Percentiles rank a stretch among this genome's conserved stretches.
Conservation (phyloP, 1,140 invertebrate species). For the Thaumatotibia leucotreta region DNA sequence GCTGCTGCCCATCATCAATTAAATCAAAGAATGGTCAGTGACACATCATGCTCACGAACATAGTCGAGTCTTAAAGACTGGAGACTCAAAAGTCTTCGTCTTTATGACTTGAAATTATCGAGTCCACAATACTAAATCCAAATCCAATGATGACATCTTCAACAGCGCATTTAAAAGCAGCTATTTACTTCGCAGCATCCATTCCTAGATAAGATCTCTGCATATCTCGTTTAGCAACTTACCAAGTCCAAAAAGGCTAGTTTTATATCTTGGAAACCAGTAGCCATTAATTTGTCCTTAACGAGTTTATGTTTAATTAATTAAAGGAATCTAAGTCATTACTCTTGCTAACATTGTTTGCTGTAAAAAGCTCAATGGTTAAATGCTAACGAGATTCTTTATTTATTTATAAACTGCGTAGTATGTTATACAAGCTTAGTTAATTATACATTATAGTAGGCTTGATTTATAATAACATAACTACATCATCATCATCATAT, state of each 20-base stretch:
- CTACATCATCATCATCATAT: too few relatives aligned
- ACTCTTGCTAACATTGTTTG: background rate
- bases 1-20: too few relatives aligned
- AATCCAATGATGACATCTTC: background rate
- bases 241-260: background rate
- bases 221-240: background rate
- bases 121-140: too few relatives aligned
- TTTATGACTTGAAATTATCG: too few relatives aligned
- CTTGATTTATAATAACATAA: too few relatives aligned
- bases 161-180: too few relatives aligned
- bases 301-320: slow-evolving; percentile 5
- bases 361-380: background rate
- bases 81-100: too few relatives aligned
- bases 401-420: background rate
- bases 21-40: too few relatives aligned
- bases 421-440: background rate
- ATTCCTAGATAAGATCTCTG: background rate
- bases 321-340: slow-evolving; percentile 11
- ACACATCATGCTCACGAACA: too few relatives aligned
- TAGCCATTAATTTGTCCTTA: background rate
- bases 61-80: too few relatives aligned
- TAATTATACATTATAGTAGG: too few relatives aligned
- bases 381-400: background rate
- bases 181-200: background rate
- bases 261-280: background rate